Percentiles rank a stretch among this genome's conserved stretches.
phyloP scores from a whole-genome alignment of 2,113 vertebrate species.

The Typhlomys cinereus region DNA sequence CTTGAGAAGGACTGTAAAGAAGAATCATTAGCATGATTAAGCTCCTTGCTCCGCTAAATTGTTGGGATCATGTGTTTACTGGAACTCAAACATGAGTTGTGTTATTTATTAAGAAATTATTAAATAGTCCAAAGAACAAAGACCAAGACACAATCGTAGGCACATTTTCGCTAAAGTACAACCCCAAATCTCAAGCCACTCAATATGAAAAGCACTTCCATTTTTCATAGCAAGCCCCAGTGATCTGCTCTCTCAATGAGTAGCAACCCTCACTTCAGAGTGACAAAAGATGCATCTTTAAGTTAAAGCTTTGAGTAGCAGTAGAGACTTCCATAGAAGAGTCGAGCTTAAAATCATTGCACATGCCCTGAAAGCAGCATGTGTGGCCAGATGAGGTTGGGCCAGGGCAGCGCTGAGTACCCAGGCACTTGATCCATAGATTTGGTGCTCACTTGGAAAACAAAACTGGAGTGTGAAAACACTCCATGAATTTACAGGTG shows the following conservation, averaged over 20 bases:
- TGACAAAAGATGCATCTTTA: slow-evolving; percentile 67
- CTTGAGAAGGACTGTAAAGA: no score
- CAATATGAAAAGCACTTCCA: background rate
- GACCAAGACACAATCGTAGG: background rate
- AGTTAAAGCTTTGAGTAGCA: slow-evolving; percentile 76
- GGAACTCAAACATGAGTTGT: no score
- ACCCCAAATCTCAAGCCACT: background rate
- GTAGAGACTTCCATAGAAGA: slow-evolving; percentile 63
- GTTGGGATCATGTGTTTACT: no score
- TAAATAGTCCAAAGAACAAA: slow-evolving; percentile 14
- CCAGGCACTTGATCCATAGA: slow-evolving; percentile 78
- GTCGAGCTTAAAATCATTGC: slow-evolving; percentile 80
- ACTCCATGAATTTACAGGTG: slow-evolving; percentile 75
- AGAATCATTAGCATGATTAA: no score
- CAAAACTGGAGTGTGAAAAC: slow-evolving; percentile 84
- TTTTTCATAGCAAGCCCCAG: background rate
- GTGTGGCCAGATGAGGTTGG: slow-evolving; percentile 79
- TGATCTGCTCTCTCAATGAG: background rate
- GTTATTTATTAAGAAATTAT: background rate
- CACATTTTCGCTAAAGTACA: slow-evolving; percentile 17
- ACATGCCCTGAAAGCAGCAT: slow-evolving; percentile 72
- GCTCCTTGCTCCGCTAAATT: no score
- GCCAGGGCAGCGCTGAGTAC: slow-evolving; percentile 79
- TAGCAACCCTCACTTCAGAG: slow-evolving; percentile 64
- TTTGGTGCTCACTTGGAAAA: slow-evolving; percentile 84